Conservation (phyloP, 2,797 vertebrate species). For the Onychomys arenicola region DNA sequence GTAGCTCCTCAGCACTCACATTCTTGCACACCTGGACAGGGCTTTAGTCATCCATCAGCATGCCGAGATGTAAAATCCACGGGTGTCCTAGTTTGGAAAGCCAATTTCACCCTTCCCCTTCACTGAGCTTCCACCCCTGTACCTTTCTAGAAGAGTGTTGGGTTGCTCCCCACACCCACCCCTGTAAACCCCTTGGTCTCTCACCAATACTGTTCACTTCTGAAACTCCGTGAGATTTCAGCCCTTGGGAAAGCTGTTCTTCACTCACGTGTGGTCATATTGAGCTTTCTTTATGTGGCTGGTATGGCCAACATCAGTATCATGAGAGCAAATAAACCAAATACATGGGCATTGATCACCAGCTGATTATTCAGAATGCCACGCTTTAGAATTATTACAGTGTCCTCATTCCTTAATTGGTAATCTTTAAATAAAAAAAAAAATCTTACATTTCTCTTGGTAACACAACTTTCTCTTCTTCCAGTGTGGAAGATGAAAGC, state of each 20-base stretch:
- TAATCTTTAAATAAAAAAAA: constrained; percentile 35
- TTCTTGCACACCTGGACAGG: neutral
- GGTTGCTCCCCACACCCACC: neutral
- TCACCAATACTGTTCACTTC: neutral
- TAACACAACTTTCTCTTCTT: neutral
- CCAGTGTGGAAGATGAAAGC: neutral
- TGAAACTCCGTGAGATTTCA: neutral
- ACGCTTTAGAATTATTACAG: neutral
- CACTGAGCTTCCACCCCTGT: neutral
- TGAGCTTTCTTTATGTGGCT: neutral
- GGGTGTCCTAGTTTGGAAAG: neutral
- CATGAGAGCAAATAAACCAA: neutral
- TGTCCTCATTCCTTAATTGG: neutral
- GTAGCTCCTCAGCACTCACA: neutral
- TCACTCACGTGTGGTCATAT: neutral
- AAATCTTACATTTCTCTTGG: neutral
- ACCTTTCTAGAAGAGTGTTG: neutral
- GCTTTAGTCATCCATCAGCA: neutral
- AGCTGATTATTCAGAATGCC: neutral
- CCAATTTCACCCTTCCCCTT: neutral
- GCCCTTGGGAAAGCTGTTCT: neutral
- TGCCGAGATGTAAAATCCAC: neutral
- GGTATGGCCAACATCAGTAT: neutral
- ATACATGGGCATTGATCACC: too few relatives aligned
- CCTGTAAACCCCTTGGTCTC: neutral